phyloP scores from a whole-genome alignment of 2,888 invertebrate species.

The Drosophila kambysellisi region DNA sequence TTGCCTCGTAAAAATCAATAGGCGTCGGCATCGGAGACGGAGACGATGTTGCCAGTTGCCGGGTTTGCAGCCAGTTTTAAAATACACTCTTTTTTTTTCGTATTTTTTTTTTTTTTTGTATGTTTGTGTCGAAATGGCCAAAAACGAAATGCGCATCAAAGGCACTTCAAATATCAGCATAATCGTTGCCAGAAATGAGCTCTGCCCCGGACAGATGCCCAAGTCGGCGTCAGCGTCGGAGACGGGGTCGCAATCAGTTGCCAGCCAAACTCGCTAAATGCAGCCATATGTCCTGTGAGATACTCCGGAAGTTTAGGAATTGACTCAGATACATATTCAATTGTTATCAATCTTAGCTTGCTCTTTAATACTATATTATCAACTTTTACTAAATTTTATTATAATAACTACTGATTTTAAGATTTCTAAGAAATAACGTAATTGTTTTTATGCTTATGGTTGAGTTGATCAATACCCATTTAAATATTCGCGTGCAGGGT shows the following conservation, averaged over 20 bases:
- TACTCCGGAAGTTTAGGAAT: constrained; percentile 21
- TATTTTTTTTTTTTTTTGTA: neutral
- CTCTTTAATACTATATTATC: neutral
- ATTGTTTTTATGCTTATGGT: neutral
- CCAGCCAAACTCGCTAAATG: constrained; percentile 31
- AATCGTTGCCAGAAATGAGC: constrained; percentile 65
- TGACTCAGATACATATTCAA: neutral
- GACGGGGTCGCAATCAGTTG: constrained; percentile 10
- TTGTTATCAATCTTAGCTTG: neutral
- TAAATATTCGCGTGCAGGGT: constrained; percentile 27
- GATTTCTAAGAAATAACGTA: neutral
- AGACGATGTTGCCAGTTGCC: constrained; percentile 13
- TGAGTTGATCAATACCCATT: neutral
- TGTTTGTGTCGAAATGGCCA: constrained; percentile 40
- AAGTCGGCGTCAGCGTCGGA: constrained; percentile 4
- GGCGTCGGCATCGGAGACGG: constrained; percentile 39
- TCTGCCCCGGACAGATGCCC: constrained; percentile 5
- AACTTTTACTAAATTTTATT: neutral
- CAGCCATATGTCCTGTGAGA: neutral
- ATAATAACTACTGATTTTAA: neutral
- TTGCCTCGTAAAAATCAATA: constrained; percentile 76
- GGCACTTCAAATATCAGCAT: constrained; percentile 77
- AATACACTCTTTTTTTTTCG: constrained; percentile 53
- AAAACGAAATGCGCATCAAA: constrained; percentile 73
- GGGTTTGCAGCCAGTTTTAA: constrained; percentile 55